Evolutionary conservation across 2,113 vertebrate genomes (phyloP).

Genomic region (Polypterus senegalus): DNA sequence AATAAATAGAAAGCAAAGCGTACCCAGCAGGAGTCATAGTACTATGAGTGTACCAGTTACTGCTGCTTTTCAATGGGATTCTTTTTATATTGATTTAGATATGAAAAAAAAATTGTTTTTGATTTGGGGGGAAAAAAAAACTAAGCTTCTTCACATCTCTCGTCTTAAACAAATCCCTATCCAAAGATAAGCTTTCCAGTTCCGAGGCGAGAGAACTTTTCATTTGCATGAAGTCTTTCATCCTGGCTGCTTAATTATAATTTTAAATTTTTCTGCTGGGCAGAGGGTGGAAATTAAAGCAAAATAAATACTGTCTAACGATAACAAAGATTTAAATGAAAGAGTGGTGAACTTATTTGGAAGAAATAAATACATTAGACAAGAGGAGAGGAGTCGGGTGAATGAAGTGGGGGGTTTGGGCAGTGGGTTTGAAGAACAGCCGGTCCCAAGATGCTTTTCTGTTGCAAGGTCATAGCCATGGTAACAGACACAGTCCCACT

Average conservation of each 20-base stretch:
- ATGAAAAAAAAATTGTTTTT: too few relatives aligned
- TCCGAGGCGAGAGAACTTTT: too few relatives aligned
- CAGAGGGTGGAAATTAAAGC: neutral
- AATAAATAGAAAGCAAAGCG: too few relatives aligned
- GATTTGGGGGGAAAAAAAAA: too few relatives aligned
- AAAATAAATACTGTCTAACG: constrained; percentile 25
- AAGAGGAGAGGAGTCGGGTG: neutral
- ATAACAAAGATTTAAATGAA: constrained; percentile 19
- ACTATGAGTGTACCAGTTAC: too few relatives aligned
- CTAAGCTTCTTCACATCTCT: too few relatives aligned
- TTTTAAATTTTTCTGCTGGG: neutral
- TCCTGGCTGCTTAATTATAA: neutral
- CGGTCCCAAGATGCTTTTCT: constrained; percentile 4
- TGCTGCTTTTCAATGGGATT: too few relatives aligned
- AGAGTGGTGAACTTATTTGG: constrained; percentile 28
- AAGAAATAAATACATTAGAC: constrained; percentile 18
- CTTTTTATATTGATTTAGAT: too few relatives aligned
- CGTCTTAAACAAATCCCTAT: too few relatives aligned
- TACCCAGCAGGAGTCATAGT: too few relatives aligned
- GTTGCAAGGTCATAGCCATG: constrained; percentile 9
- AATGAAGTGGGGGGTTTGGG: neutral
- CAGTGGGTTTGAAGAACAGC: constrained; percentile 1
- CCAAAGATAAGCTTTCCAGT: too few relatives aligned
- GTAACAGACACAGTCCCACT: neutral
- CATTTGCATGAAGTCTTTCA: too few relatives aligned